Evolutionary conservation across 1,140 invertebrate genomes (phyloP).

Genomic region (Aleiodes sp.): DNA sequence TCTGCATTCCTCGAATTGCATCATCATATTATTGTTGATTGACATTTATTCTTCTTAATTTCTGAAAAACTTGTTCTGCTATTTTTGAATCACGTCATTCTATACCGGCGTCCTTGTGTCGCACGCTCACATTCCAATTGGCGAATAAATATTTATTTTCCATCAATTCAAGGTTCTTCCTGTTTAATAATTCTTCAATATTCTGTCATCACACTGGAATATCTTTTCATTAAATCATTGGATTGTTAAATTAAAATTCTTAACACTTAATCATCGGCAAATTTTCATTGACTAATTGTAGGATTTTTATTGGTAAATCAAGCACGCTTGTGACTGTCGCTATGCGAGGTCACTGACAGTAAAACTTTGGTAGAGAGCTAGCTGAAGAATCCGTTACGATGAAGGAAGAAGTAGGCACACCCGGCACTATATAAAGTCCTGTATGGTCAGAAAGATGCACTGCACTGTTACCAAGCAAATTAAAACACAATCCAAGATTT

Average conservation of each 20-base stretch:
- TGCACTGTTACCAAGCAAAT: background rate
- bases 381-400: background rate
- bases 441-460: background rate
- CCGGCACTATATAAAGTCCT: background rate
- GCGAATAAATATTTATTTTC: background rate
- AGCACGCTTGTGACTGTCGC: background rate
- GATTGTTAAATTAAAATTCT: no score
- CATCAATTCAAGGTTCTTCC: background rate
- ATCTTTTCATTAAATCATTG: background rate
- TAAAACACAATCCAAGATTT: background rate
- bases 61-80: background rate
- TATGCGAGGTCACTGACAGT: constrained; percentile 28
- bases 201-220: background rate
- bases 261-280: no score
- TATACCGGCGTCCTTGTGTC: constrained; percentile 9
- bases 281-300: no score
- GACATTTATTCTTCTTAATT: no score
- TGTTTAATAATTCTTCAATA: constrained; percentile 16
- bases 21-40: no score
- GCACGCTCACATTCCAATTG: background rate
- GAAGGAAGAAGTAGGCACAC: background rate
- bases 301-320: constrained; percentile 13
- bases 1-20: no score
- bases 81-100: constrained; percentile 24
- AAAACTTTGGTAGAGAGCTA: background rate